Conservation (phyloP, 2,888 invertebrate genomes). For the Automeris io region DNA sequence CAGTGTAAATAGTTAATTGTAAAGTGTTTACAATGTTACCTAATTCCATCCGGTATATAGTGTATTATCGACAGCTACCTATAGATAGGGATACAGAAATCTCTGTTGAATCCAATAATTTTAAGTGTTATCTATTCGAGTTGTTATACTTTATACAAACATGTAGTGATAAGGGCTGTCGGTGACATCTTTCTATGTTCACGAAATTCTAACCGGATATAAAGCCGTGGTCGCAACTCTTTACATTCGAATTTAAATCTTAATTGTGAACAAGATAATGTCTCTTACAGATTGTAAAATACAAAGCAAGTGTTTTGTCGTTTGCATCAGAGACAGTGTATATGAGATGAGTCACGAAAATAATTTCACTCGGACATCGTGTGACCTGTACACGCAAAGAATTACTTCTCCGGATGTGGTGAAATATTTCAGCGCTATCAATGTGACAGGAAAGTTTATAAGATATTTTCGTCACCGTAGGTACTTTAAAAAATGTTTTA, state of each 20-base stretch:
- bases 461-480: too few relatives aligned
- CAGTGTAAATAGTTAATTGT: background rate
- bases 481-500: too few relatives aligned
- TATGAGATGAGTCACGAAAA: conserved; percentile 11
- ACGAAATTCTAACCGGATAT: conserved; percentile 41
- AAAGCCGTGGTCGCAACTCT: conserved; percentile 17
- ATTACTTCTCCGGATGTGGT: background rate
- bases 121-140: conserved; percentile 36
- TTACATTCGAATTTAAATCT: conserved; percentile 11
- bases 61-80: conserved; percentile 32
- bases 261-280: background rate
- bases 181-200: conserved; percentile 33
- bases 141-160: conserved; percentile 43
- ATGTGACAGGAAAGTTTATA: too few relatives aligned
- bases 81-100: conserved; percentile 32
- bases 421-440: conserved; percentile 2
- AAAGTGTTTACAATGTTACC: conserved; percentile 6
- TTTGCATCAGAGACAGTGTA: conserved; percentile 5
- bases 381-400: background rate
- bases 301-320: conserved; percentile 3
- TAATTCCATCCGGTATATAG: conserved; percentile 15
- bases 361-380: conserved; percentile 12
- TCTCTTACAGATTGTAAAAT: background rate
- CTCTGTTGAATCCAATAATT: conserved; percentile 38
- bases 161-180: conserved; percentile 41